phyloP scores from a whole-genome alignment of 2,888 invertebrate species.

The Polyommatus iphigenia region DNA sequence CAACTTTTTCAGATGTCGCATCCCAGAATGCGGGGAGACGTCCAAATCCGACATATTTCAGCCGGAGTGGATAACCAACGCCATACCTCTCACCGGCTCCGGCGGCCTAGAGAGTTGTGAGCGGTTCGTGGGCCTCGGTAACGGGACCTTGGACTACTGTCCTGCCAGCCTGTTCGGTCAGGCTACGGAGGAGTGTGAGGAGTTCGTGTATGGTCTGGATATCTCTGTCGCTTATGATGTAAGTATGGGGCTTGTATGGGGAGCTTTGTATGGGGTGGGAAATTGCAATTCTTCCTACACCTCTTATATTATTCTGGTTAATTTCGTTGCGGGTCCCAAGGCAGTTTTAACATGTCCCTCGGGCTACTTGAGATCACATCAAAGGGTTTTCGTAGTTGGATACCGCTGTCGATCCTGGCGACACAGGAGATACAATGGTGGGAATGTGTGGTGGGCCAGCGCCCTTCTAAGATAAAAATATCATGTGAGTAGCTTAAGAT shows the following conservation, averaged over 20 bases:
- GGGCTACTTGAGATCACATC: too few relatives aligned
- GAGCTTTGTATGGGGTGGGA: too few relatives aligned
- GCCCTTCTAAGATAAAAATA: too few relatives aligned
- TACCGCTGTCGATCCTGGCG: too few relatives aligned
- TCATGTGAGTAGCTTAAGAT: too few relatives aligned
- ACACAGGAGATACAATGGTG: too few relatives aligned
- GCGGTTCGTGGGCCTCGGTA: slow-evolving; percentile 48
- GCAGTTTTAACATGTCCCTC: too few relatives aligned
- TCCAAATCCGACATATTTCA: slow-evolving; percentile 41
- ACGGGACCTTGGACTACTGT: slow-evolving; percentile 47
- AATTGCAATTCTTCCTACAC: too few relatives aligned
- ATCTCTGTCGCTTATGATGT: slow-evolving; percentile 50
- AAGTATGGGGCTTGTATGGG: slow-evolving; percentile 34
- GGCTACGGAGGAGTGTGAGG: slow-evolving; percentile 40
- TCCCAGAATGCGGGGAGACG: slow-evolving; percentile 63
- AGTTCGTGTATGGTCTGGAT: slow-evolving; percentile 44
- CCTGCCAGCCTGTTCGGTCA: slow-evolving; percentile 53
- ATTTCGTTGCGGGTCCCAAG: too few relatives aligned
- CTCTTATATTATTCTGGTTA: too few relatives aligned
- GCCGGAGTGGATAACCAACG: slow-evolving; percentile 58
- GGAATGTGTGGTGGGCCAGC: too few relatives aligned
- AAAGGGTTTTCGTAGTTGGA: too few relatives aligned
- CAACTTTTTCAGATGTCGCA: slow-evolving; percentile 56
- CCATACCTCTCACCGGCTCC: slow-evolving; percentile 52
- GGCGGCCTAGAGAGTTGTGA: slow-evolving; percentile 59